Conservation (phyloP, 2,797 vertebrate species). For the Carcharodon carcharias region DNA sequence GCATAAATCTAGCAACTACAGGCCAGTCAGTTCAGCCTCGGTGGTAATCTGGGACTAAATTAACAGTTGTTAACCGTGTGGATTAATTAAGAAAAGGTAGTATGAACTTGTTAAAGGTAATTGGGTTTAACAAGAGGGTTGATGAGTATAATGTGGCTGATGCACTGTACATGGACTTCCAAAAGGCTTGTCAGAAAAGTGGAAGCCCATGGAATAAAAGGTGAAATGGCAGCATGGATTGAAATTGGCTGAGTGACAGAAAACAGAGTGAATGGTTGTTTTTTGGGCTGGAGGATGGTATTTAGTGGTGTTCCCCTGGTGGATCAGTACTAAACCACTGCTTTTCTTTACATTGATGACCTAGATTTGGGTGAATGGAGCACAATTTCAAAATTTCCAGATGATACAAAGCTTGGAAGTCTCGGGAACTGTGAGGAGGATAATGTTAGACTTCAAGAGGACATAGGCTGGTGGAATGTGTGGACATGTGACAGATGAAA, state of each 20-base stretch:
- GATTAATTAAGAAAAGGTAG: not conserved
- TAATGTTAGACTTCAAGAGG: not conserved
- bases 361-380: not conserved
- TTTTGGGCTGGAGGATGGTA: not conserved
- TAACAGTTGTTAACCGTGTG: not conserved
- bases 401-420: not conserved
- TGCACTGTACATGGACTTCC: not conserved
- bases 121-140: not conserved
- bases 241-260: not conserved
- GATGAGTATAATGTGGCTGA: not conserved
- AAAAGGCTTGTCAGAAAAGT: not conserved
- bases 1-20: not conserved
- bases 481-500: not conserved
- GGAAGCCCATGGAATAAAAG: not conserved
- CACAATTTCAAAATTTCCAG: not conserved
- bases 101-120: not conserved
- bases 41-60: not conserved
- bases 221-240: not conserved
- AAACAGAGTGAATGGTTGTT: not conserved
- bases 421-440: not conserved
- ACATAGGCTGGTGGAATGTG: not conserved
- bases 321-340: not conserved
- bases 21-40: not conserved
- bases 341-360: not conserved
- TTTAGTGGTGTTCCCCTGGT: not conserved